Base-by-base conservation (phyloP, 2,888 invertebrate species). In the Balanococcus diminutus region DNA sequence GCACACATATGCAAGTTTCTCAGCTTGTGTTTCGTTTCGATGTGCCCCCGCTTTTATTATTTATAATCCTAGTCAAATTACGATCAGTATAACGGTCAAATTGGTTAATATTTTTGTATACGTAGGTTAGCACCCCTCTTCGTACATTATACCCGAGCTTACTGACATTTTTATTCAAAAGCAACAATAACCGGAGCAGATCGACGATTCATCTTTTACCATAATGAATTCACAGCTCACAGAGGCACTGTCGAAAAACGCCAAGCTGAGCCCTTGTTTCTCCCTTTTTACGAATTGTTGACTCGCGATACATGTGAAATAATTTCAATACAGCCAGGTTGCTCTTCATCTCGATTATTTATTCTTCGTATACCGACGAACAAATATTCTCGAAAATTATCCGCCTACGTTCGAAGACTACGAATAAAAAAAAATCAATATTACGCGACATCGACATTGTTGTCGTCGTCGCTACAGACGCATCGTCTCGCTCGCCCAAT, bases 381-480 rank as follows among this genome's bases (percentile, higher is more conserved):
- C n/a, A 3, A 56, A 56, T 56, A 67, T 67, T 67, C 25, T 56
- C 22, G 22, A 67, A 28, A 25, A 67, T 67, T 31, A 67, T 67
- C 67, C 67, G 28, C 67, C 67, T 28, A 67, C 67, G 67, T 67
- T 28, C 5, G n/a, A 67, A 11, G 67, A 67, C 25, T 67, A 28
- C 28, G n/a, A 67, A 67, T 67, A 67, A 67, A 28, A 46, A 16
- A 67, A 67, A 67, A 67, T 67, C 67, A 67, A 67, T 67, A 56
- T 56, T 56, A 67, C 67, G 67, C 67, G 67, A 67, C 67, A 67
- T 67, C 67, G 67, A 67, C 67, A 67, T 67, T 67, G 67, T 67
- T 31, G 67, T 25, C 25, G 51, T 51, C 51, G 56, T 11, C 56
- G 56, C 46, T 46, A 25, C 61, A 61, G 61, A 61, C 61, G 46